A percentile compares a stretch with the other conserved stretches of the same genome.
Conservation (phyloP, 2,113 vertebrate species). For the Archocentrus centrarchus region DNA sequence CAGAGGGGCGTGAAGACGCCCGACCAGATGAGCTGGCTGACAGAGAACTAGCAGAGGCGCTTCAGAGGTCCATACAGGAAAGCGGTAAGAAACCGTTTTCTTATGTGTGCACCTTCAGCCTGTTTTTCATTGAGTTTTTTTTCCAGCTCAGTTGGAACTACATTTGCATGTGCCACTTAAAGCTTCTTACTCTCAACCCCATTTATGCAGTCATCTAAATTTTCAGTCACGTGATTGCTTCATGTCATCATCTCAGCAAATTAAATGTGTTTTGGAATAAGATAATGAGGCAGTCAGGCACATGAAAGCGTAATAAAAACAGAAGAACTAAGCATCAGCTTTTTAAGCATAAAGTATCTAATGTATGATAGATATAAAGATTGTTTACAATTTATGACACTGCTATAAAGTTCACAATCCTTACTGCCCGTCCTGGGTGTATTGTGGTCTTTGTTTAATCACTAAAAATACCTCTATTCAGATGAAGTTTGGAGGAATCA, state of each 20-base stretch:
- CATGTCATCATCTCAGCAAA: constrained; percentile 57
- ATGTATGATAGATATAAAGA: not conserved
- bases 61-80: constrained; percentile 96
- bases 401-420: not conserved
- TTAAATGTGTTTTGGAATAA: constrained; percentile 17
- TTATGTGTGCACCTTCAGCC: constrained; percentile 18
- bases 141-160: constrained; percentile 50
- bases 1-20: constrained; percentile 87
- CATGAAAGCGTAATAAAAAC: not conserved
- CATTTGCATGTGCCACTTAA: constrained; percentile 73
- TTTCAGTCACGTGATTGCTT: constrained; percentile 53
- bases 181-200: constrained; percentile 68
- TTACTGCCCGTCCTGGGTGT: not conserved
- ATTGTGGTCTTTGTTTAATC: not conserved
- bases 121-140: constrained; percentile 46
- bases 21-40: constrained; percentile 92
- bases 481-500: not conserved
- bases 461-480: not conserved
- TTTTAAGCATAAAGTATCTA: constrained; percentile 27
- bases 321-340: not conserved
- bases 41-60: constrained; percentile 93
- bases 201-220: constrained; percentile 63
- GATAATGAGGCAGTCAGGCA: not conserved
- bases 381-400: not conserved
- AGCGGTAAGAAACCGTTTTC: constrained; percentile 83